Conservation (phyloP, 2,797 vertebrate genomes). For the Urosaurus nigricauda region DNA sequence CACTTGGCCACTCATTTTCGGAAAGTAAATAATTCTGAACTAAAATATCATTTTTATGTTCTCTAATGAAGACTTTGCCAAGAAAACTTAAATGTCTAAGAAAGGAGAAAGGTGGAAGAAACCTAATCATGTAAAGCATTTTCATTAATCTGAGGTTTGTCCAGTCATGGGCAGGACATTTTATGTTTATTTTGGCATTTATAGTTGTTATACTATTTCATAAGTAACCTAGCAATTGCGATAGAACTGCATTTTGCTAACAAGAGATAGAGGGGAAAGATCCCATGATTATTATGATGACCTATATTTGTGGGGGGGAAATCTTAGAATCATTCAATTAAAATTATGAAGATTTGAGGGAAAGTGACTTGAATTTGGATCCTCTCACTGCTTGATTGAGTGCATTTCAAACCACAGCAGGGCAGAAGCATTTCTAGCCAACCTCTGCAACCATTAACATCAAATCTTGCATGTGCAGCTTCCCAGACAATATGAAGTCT, state of each 20-base stretch:
- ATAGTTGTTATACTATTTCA: conserved; percentile 9
- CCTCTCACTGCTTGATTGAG: conserved; percentile 30
- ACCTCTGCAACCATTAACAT: conserved; percentile 30
- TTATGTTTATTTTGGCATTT: not conserved
- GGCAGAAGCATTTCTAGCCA: conserved; percentile 28
- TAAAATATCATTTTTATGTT: conserved; percentile 53
- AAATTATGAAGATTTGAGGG: conserved; percentile 30
- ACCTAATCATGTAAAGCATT: not conserved
- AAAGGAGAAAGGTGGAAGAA: not conserved
- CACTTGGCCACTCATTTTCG: conserved; percentile 69
- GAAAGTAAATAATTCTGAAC: conserved; percentile 60
- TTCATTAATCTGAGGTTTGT: conserved; percentile 38
- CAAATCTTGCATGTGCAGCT: conserved; percentile 41
- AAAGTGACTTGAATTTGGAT: conserved; percentile 23
- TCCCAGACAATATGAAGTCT: conserved; percentile 2
- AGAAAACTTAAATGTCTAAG: conserved; percentile 16
- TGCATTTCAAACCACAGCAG: conserved; percentile 52
- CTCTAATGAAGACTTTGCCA: not conserved
- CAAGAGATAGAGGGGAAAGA: no score
- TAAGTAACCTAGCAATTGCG: not conserved
- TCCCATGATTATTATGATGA: not conserved
- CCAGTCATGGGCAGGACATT: not conserved
- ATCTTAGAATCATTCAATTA: not conserved
- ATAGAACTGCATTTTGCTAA: conserved; percentile 31
- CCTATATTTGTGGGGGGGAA: not conserved